Conservation (phyloP, 2,113 vertebrate genomes). For the Eira barbara region DNA sequence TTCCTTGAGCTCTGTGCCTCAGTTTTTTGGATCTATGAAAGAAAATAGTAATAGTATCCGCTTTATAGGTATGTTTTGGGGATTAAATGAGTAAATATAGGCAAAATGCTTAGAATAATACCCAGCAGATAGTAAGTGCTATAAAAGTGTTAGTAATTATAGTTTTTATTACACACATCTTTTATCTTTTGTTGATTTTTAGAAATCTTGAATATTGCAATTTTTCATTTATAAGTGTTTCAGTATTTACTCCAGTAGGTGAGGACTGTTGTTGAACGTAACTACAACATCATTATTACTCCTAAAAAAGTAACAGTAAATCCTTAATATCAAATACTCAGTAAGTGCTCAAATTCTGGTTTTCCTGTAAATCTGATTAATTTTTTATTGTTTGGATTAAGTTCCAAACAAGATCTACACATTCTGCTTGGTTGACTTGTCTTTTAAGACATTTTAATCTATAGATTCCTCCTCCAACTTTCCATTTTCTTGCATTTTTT, state of each 20-base stretch:
- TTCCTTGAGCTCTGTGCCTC: background rate
- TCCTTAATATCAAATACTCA: background rate
- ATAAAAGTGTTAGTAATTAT: background rate
- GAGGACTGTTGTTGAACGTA: background rate
- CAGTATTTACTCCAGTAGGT: background rate
- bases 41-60: background rate
- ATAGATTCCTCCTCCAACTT: background rate
- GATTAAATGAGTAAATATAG: background rate
- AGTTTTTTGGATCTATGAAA: background rate
- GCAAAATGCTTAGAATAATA: constrained; percentile 5
- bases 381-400: background rate
- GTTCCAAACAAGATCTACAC: background rate
- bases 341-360: background rate
- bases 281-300: background rate
- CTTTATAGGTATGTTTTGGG: background rate
- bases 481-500: background rate
- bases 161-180: background rate
- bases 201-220: background rate
- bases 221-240: background rate
- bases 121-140: background rate
- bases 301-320: background rate
- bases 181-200: background rate
- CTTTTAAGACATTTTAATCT: background rate
- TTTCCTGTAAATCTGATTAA: background rate
- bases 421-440: background rate